Evolutionary conservation across 2,888 invertebrate species (phyloP), one percentile per base, ranked within the genome.

Genomic region (Luperina nickerlii): DNA sequence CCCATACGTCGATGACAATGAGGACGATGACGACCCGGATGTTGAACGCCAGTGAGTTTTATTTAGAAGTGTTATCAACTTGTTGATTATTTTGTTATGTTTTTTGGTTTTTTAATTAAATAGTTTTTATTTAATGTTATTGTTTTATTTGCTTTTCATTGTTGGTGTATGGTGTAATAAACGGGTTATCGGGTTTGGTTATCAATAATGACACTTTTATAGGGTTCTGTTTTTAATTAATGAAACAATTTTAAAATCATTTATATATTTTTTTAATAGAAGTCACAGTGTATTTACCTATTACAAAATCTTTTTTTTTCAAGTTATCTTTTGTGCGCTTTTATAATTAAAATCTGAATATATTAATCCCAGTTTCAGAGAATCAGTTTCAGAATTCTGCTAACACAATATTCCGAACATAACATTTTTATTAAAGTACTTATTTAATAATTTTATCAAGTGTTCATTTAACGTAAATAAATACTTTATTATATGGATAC

Each of bases 31-130:
- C 2, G 68, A 62, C 0, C 0, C 13, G 0, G 74, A 63, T 32
- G 72, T 57, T 8, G 79, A 68, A 9, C 24, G 2, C 42, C 74
- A 60, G 85, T 85, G 66, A 85, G 85, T 85, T 72, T 74, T 8
- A 62, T 62, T 78, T 54, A 60, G 18, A n/a, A 27, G 38, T 2
- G 9, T 27, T 62, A 27, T 67, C 4, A 42, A 42, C 42, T 65
- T 2, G 15, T 68, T 48, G 7, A 2, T 32, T 63, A 74, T 20
- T 79, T 65, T 6, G 24, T 24, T 60, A 66, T 32, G 0, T 27
- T 42, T 20, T 24, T 60, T 9, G 13, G 0, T 18, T 9, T 18
- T 18, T 48, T 20, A 24, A 70, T 76, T 20, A 70, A 38, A 60
- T 18, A 1, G 6, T 24, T 42, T 11, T 60, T 4, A 20, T 60